A percentile compares a stretch with the other conserved stretches of the same genome.
Conservation (phyloP, 2,797 vertebrate genomes). For the Squalus acanthias region DNA sequence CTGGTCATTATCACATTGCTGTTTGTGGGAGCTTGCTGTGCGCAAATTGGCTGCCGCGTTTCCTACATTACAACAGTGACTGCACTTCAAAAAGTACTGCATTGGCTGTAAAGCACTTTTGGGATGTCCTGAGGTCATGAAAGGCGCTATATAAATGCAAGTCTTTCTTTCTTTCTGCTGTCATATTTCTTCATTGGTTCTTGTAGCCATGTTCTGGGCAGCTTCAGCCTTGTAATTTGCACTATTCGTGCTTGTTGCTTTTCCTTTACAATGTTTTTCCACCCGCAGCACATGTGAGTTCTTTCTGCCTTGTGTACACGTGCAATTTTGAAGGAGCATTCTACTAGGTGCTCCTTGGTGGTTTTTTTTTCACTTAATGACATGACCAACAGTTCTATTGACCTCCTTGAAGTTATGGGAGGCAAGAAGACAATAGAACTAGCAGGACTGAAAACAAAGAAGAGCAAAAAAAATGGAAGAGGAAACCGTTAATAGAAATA, state of each 20-base stretch:
- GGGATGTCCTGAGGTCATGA: too few relatives aligned
- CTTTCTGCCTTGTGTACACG: background rate
- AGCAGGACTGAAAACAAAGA: background rate
- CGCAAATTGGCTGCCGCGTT: too few relatives aligned
- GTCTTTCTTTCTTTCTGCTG: background rate
- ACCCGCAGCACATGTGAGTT: background rate
- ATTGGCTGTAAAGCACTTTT: too few relatives aligned
- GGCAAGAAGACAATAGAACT: too few relatives aligned
- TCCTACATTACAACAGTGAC: too few relatives aligned
- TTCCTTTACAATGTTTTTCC: background rate
- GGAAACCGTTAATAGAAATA: too few relatives aligned
- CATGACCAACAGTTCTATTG: background rate
- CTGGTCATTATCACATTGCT: too few relatives aligned
- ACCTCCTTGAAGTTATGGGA: background rate
- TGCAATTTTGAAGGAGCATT: background rate
- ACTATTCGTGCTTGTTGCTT: too few relatives aligned
- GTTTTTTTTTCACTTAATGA: background rate
- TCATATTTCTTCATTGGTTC: background rate
- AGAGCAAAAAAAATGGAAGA: background rate
- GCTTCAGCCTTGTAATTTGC: background rate
- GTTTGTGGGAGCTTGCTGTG: too few relatives aligned
- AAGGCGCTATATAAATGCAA: too few relatives aligned
- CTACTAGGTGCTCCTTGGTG: background rate
- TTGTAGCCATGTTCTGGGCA: background rate
- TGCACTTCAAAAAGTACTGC: too few relatives aligned